A percentile compares a stretch with the other conserved stretches of the same genome.
phyloP scores from a whole-genome alignment of 2,888 invertebrate species.

The Lithophane semibrunnea region DNA sequence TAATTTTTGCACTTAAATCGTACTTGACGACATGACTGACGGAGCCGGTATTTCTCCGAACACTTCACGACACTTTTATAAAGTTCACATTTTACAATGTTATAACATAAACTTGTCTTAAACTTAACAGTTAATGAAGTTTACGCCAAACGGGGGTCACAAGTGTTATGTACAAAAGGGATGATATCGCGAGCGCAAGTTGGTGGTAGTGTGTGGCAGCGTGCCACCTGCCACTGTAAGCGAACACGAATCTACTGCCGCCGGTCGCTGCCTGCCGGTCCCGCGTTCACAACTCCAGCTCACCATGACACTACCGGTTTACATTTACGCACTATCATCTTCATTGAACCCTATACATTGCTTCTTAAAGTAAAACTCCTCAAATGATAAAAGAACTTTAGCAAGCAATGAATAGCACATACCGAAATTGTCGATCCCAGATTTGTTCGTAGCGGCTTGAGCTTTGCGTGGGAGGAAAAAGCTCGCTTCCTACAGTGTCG shows the following conservation, averaged over 20 bases:
- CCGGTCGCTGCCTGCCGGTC: constrained; percentile 77
- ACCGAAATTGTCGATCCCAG: not conserved
- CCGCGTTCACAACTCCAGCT: constrained; percentile 80
- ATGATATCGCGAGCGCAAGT: constrained; percentile 85
- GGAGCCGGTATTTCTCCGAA: constrained; percentile 81
- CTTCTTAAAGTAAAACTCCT: constrained; percentile 13
- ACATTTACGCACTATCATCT: constrained; percentile 25
- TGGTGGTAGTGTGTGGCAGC: constrained; percentile 74
- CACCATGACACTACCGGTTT: constrained; percentile 67
- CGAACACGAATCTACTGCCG: constrained; percentile 88
- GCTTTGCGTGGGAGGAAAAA: constrained; percentile 71
- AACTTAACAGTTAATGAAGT: constrained; percentile 67
- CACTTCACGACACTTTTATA: constrained; percentile 86
- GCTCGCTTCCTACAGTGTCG: constrained; percentile 63
- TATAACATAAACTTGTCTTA: constrained; percentile 67
- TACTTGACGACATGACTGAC: constrained; percentile 84
- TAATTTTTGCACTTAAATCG: constrained; percentile 86
- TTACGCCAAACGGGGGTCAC: constrained; percentile 72
- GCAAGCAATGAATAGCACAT: constrained; percentile 70
- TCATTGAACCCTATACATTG: constrained; percentile 58
- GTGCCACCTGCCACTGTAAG: constrained; percentile 86
- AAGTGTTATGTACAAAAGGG: constrained; percentile 87
- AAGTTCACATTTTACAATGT: constrained; percentile 79
- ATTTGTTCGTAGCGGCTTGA: constrained; percentile 26
- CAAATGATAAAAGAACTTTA: not conserved